Conservation (phyloP, 2,888 invertebrate genomes). For the Drosophila robusta region DNA sequence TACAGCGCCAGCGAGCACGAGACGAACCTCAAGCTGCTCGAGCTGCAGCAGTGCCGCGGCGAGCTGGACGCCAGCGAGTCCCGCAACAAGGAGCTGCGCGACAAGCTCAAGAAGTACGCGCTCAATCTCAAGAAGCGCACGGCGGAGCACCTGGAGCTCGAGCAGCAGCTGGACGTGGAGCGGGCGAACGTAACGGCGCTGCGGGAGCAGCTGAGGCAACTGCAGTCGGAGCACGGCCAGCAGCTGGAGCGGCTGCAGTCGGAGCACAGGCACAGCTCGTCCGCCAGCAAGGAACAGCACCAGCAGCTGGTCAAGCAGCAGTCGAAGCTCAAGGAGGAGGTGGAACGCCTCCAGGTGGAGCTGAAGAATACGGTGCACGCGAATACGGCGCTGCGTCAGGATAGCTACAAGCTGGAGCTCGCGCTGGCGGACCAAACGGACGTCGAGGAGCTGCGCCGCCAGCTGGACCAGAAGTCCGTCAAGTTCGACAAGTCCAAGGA, state of each 20-base stretch:
- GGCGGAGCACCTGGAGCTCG: conserved; percentile 88
- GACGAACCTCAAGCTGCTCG: conserved; percentile 79
- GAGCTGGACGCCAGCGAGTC: conserved; percentile 83
- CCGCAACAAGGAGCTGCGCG: conserved; percentile 89
- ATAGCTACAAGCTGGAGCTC: conserved; percentile 36
- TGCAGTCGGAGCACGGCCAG: conserved; percentile 10
- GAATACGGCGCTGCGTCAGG: conserved; percentile 39
- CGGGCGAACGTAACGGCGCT: conserved; percentile 11
- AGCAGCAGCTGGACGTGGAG: conserved; percentile 85
- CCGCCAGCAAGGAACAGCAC: conserved; percentile 12
- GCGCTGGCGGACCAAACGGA: conserved; percentile 12
- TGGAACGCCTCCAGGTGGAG: conserved; percentile 48
- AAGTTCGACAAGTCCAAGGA: conserved; percentile 86
- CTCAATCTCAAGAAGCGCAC: conserved; percentile 91
- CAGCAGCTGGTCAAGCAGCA: conserved; percentile 40
- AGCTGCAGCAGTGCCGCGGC: conserved; percentile 85
- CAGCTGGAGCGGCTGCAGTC: conserved; percentile 6
- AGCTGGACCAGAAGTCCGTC: conserved; percentile 86
- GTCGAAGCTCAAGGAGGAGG: conserved; percentile 25
- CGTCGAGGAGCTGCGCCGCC: conserved; percentile 85
- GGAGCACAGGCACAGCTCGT: background rate
- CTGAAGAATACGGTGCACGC: conserved; percentile 52
- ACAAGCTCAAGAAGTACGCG: conserved; percentile 92
- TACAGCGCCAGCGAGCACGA: conserved; percentile 82
- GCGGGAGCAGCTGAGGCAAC: conserved; percentile 2